Conservation (phyloP, 2,888 invertebrate genomes). For the Hylaea fasciaria region DNA sequence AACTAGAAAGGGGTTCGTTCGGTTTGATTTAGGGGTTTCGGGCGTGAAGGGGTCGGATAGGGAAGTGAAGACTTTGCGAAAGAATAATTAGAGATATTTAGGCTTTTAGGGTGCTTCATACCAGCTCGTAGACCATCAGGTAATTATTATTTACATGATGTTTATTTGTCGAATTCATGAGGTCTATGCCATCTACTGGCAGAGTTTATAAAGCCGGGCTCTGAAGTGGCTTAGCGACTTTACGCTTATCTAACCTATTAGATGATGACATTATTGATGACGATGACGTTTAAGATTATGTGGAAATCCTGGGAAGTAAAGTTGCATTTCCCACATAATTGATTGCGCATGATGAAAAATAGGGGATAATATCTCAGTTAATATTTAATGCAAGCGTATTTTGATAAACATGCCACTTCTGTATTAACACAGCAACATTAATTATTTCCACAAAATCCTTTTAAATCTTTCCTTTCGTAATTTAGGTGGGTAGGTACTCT, state of each 20-base stretch:
- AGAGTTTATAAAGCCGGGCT: too few relatives aligned
- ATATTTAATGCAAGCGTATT: neutral
- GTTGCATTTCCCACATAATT: too few relatives aligned
- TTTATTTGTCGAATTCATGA: too few relatives aligned
- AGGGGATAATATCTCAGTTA: neutral
- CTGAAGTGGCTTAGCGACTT: too few relatives aligned
- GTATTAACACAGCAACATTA: conserved; percentile 18
- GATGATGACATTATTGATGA: too few relatives aligned
- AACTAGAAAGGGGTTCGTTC: conserved; percentile 13
- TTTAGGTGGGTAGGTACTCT: conserved; percentile 1
- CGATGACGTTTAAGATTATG: too few relatives aligned
- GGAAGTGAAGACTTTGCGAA: conserved; percentile 6
- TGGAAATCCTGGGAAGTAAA: too few relatives aligned
- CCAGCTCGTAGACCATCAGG: too few relatives aligned
- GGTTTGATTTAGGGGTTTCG: conserved; percentile 17
- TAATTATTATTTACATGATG: too few relatives aligned
- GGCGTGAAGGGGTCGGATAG: conserved; percentile 15
- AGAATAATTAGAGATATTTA: neutral
- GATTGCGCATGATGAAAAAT: neutral
- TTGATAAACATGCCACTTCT: conserved; percentile 11
- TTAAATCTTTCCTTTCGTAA: conserved; percentile 22
- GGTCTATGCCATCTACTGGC: too few relatives aligned
- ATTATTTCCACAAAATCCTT: conserved; percentile 16
- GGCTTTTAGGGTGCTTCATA: too few relatives aligned
- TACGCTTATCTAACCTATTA: too few relatives aligned